Base-by-base conservation (phyloP, 2,888 invertebrate genomes). In the Cotesia congregata region DNA sequence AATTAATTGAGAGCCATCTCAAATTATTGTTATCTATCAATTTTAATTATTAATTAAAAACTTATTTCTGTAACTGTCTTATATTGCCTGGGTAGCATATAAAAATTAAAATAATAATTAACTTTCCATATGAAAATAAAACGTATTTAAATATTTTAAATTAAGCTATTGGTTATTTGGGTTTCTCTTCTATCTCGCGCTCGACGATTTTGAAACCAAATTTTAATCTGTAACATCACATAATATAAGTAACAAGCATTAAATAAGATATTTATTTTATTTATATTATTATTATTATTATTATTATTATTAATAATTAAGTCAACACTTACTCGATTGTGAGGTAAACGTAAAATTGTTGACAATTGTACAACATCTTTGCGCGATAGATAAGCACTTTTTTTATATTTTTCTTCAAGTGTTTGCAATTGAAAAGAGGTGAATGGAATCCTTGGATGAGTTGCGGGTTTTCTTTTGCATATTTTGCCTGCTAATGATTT, bases 191-290 rank as follows among this genome's bases (percentile, higher is more conserved):
- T 90, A 84, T 95, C 94, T 50, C 95, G 91, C 0, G 95, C 95
- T 70, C 95, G 91, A 67, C 95, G 92, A 88, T 95, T 95, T 92
- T 95, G 95, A 87, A 95, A 95, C 95, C 95, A 95, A 82, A 95
- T 95, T 90, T 94, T 88, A 15, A 88, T 86, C 88, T 88, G 79
- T 78, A 83, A 80, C 77, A 74, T 64, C n/a, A 17, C n/a, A 71
- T 64, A 6, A 67, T 78, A 74, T 15, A 17, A 62, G 60, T 67
- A 30, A 40, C 50, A 30, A 39, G 50, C 59, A 74, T 12, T 50
- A 3, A 50, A 65, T 30, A 59, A 40, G 72, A 72, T 74, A 60
- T 72, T 50, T 50, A 50, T 50, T 50, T 50, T 50, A 50, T 50
- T 50, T 50, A 50, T 50, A 50, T 12, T 2, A 50, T 50, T 9